Evolutionary conservation across 2,888 invertebrate genomes (phyloP).

Genomic region (Pomacea canaliculata): DNA sequence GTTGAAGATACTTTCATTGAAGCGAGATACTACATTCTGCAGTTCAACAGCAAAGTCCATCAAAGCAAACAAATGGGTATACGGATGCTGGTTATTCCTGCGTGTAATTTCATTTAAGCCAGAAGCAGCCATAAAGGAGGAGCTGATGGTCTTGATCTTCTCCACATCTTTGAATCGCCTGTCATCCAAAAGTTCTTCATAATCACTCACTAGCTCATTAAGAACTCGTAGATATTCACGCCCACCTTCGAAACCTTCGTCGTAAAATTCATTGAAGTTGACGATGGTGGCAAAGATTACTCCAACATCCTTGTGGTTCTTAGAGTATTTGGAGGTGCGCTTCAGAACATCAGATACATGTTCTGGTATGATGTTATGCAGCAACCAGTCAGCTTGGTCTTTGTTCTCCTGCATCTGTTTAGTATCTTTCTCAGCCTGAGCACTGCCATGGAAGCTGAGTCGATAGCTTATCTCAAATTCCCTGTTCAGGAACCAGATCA

Average conservation of each 20-base stretch:
- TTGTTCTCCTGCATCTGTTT: constrained; percentile 90
- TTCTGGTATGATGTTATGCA: constrained; percentile 96
- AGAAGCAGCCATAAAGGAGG: constrained; percentile 97
- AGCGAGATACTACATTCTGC: constrained; percentile 75
- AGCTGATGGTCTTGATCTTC: constrained; percentile 96
- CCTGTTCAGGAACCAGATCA: constrained; percentile 93
- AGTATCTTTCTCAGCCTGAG: constrained; percentile 89
- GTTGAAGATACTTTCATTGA: constrained; percentile 69
- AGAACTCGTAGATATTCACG: constrained; percentile 94
- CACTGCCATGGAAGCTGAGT: constrained; percentile 91
- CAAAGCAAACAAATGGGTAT: constrained; percentile 86
- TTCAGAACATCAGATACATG: constrained; percentile 91
- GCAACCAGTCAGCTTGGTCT: constrained; percentile 95
- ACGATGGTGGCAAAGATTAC: constrained; percentile 97
- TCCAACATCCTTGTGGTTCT: constrained; percentile 91
- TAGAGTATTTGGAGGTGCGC: constrained; percentile 89
- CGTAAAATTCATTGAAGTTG: constrained; percentile 98
- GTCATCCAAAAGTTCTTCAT: constrained; percentile 89
- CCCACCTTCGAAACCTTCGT: constrained; percentile 94
- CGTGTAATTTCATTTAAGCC: constrained; percentile 88
- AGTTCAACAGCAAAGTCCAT: constrained; percentile 94
- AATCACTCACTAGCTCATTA: constrained; percentile 95
- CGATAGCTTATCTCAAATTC: constrained; percentile 94
- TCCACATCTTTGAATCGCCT: constrained; percentile 89
- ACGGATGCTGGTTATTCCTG: constrained; percentile 77